Base-by-base conservation (phyloP, 2,888 invertebrate species). In the Trisateles emortualis region DNA sequence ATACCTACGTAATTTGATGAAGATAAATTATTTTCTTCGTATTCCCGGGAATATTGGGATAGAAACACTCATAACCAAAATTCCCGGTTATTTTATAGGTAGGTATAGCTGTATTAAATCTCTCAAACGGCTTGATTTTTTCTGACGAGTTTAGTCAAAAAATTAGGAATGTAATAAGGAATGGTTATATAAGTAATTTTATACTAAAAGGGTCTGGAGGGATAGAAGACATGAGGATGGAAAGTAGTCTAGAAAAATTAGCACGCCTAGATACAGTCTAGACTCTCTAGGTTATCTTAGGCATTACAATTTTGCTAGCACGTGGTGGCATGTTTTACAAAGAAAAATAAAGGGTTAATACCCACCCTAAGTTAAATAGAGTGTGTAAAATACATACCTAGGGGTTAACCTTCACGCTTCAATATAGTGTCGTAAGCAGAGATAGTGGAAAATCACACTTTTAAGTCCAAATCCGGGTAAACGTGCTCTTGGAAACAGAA, bases 371-470 rank as follows among this genome's bases (percentile, higher is more conserved):
- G 4, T 19, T 11, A 17, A 11, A 6, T 39, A 30, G 33, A 42
- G 54, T 52, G 8, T 47, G 43, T 36, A 55, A 50, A 6, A 48
- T 44, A 57, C 52, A 33, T 56, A 68, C 67, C 53, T 48, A 42
- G 0, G 14, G 2, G 6, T 4, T 24, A 8, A 48, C 30, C 45
- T 24, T 38, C 46, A 52, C 11, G 44, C 22, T 41, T 10, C 0
- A 9, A 8, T 10, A 10, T 29, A 0, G 3, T 30, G 54, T 54
- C 48, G 40, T 29, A 33, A 11, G 50, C 42, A 62, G 66, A 6
- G 10, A 10, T 10, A 10, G 24, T 0, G 5, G 16, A 35, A 42
- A 36, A 9, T 38, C 13, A n/a, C 42, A 22, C 5, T 16, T 19
- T 13, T 32, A 19, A 17, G 32, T 33, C 16, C n/a, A 38, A 39